Base-by-base conservation (phyloP, 2,113 vertebrate species). In the Corythornis madagascariensis region DNA sequence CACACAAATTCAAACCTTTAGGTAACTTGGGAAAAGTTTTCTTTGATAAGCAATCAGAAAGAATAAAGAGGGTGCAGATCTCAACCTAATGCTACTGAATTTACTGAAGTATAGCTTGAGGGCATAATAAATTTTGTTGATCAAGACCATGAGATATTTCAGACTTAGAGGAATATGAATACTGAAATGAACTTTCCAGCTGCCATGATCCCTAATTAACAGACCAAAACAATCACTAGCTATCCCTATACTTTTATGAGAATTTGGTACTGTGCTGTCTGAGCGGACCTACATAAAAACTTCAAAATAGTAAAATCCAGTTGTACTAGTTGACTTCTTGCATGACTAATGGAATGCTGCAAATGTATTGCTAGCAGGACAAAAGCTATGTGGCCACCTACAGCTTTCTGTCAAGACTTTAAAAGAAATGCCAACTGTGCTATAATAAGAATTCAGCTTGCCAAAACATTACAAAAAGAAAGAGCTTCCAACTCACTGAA, bases 401-500 rank as follows among this genome's bases (percentile, higher is more conserved):
- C 86, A 87, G 91, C 47, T 96, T 92, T 91, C 94, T 96, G 94
- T 96, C 92, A 97, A 95, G 94, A 64, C 70, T 96, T 96, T 94
- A 86, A 77, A 71, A 90, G 69, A 95, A 97, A 94, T 86, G 91
- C 86, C 89, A 88, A 91, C 94, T 96, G 89, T 93, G 90, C 55
- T 95, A 70, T 97, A 97, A 97, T 83, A 96, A 91, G 77, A 93
- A 97, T 96, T 95, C 88, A 93, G 74, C 83, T 96, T 96, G 92
- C 90, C 84, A 92, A 95, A 96, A 90, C 71, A 89, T 94, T 96
- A 85, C 63, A 89, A 96, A 93, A 94, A 82, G 65, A 90, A 90
- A 91, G 88, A 95, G 89, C 93, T 96, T 97, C 95, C 92, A 97
- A 95, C 83, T 97, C 94, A 93, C 77, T 95, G 93, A 95, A 97